These are phyloP conservation scores for Adelognathus sp. DNA, from an alignment of 2,888 invertebrate genomes.

Conservation along the genomic window DNA sequence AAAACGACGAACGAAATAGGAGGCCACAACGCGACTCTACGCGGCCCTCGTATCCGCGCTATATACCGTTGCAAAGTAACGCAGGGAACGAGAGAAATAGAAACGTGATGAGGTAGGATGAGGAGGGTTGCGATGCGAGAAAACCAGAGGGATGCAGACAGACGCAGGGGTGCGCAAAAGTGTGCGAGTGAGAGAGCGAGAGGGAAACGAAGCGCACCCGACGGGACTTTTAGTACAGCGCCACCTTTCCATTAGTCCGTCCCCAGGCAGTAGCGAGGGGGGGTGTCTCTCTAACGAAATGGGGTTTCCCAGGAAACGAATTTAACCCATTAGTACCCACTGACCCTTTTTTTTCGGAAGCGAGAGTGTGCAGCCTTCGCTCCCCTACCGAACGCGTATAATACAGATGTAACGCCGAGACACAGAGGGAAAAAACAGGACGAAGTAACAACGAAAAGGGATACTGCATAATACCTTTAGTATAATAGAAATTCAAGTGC, in stretches of 20 bases:
- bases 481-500: constrained; percentile 25
- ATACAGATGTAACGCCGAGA: constrained; percentile 20
- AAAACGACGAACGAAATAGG: constrained; percentile 30
- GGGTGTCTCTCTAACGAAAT: constrained; percentile 62
- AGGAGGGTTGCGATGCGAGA: constrained; percentile 9
- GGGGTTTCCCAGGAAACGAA: constrained; percentile 67
- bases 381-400: constrained; percentile 1
- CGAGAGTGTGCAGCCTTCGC: constrained; percentile 36
- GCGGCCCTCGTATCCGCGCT: no score
- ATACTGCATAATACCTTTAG: not conserved
- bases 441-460: not conserved
- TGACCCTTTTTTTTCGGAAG: constrained; percentile 50
- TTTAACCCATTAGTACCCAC: constrained; percentile 64
- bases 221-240: constrained; percentile 64
- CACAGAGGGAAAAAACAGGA: not conserved
- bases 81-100: constrained; percentile 55
- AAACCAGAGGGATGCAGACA: constrained; percentile 27
- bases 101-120: constrained; percentile 52
- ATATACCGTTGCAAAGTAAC: constrained; percentile 39
- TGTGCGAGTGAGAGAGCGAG: constrained; percentile 25
- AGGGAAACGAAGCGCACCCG: constrained; percentile 52
- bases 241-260: constrained; percentile 65
- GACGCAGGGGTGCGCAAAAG: constrained; percentile 19
- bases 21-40: constrained; percentile 47
- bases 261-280: no score